Conservation (phyloP, 2,888 invertebrate genomes). For the Nomada goodeniana region DNA sequence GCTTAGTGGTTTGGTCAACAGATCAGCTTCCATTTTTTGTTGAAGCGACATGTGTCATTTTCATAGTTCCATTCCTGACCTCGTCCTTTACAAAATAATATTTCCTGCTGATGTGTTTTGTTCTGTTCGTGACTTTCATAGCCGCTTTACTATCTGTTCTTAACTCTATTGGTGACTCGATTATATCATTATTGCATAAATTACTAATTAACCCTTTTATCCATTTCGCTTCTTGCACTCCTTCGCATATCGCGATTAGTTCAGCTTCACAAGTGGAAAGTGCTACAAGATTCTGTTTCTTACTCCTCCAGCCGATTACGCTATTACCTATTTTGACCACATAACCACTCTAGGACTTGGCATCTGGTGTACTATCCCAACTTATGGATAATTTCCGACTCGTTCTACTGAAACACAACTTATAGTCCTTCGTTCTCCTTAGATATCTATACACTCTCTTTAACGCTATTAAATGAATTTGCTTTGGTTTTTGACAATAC, state of each 20-base stretch:
- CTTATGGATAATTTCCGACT: not conserved
- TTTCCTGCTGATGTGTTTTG: not conserved
- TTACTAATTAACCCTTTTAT: slow-evolving; percentile 10
- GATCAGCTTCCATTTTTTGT: not conserved
- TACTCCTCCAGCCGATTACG: slow-evolving; percentile 20
- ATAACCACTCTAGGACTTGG: slow-evolving; percentile 20
- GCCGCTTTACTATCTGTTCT: slow-evolving; percentile 3
- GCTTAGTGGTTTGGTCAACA: not conserved
- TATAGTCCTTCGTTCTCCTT: not conserved
- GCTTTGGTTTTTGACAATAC: slow-evolving; percentile 8
- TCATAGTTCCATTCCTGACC: not conserved
- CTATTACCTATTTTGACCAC: slow-evolving; percentile 14
- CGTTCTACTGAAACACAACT: not conserved
- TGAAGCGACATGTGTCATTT: not conserved
- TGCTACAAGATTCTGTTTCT: slow-evolving; percentile 15
- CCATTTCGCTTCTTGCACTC: not conserved
- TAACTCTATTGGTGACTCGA: slow-evolving; percentile 9
- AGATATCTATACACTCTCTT: slow-evolving; percentile 29
- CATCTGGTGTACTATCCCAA: slow-evolving; percentile 4
- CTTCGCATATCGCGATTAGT: slow-evolving; percentile 23
- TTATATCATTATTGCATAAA: too few relatives aligned
- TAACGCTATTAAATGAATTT: slow-evolving; percentile 13
- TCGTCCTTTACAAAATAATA: slow-evolving; percentile 4
- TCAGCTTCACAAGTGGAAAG: slow-evolving; percentile 26
- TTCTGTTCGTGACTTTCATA: slow-evolving; percentile 4